Percentiles rank a stretch among this genome's conserved stretches.
phyloP scores from a whole-genome alignment of 1,140 invertebrate genomes.

The Procambarus clarkii region DNA sequence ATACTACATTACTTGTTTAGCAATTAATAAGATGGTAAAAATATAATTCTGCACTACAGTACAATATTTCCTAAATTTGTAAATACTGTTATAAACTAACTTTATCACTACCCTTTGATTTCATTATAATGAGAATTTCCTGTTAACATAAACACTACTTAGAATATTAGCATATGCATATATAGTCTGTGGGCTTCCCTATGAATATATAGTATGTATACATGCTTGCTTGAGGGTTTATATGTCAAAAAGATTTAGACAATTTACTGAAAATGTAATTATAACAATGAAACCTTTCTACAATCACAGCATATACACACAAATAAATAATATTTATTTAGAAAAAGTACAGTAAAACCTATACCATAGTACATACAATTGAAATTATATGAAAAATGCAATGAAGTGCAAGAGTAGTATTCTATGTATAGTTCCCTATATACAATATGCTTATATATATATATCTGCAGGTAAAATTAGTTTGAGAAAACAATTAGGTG shows the following conservation, averaged over 20 bases:
- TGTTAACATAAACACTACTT: neutral
- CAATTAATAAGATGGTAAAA: neutral
- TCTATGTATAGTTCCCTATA: neutral
- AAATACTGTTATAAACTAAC: neutral
- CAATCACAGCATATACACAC: neutral
- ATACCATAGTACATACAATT: neutral
- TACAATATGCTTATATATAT: neutral
- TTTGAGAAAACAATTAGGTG: neutral
- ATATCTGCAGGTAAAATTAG: neutral
- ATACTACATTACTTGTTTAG: neutral
- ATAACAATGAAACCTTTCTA: slow-evolving; percentile 5
- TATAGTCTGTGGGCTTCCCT: neutral
- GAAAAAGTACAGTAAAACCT: neutral
- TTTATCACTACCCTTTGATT: neutral
- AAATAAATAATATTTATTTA: neutral
- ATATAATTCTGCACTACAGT: neutral
- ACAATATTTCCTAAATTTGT: neutral
- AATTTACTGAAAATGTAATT: neutral
- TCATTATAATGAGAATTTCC: neutral
- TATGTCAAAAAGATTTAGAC: neutral
- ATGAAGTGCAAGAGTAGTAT: neutral
- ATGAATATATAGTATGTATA: neutral
- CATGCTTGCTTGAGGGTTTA: neutral
- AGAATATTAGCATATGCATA: neutral
- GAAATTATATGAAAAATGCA: neutral